Evolutionary conservation across 2,113 vertebrate species (phyloP).

Genomic region (Globicephala melas): DNA sequence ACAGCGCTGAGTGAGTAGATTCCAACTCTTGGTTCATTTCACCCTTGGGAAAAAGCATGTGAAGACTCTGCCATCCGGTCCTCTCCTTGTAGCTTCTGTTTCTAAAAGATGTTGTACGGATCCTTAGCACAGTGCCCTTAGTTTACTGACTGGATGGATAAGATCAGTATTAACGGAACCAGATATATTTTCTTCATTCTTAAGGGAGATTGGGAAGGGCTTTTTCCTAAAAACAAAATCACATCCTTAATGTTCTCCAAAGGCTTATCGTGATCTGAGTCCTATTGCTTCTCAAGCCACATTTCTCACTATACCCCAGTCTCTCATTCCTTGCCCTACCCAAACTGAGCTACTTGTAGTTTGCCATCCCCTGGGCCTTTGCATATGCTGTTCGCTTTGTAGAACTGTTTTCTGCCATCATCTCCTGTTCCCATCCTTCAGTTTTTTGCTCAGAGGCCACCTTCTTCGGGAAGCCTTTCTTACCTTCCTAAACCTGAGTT

Average conservation of each 20-base stretch:
- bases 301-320: not conserved
- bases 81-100: not conserved
- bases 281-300: not conserved
- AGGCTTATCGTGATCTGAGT: not conserved
- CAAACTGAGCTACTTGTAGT: not conserved
- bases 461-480: not conserved
- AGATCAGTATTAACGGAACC: not conserved
- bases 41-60: not conserved
- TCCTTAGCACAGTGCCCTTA: not conserved
- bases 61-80: not conserved
- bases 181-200: not conserved
- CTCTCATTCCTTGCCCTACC: not conserved
- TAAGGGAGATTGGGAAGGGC: not conserved
- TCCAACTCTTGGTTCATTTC: not conserved
- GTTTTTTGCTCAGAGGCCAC: not conserved
- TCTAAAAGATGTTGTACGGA: not conserved
- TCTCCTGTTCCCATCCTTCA: not conserved
- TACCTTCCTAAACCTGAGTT: not conserved
- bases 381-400: not conserved
- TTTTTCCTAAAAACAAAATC: not conserved
- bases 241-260: not conserved
- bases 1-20: not conserved
- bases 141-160: not conserved
- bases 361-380: not conserved
- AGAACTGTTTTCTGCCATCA: not conserved